These are phyloP conservation scores for Melanogrammus aeglefinus DNA, from an alignment of 2,797 vertebrate genomes.

Conservation along the genomic window DNA sequence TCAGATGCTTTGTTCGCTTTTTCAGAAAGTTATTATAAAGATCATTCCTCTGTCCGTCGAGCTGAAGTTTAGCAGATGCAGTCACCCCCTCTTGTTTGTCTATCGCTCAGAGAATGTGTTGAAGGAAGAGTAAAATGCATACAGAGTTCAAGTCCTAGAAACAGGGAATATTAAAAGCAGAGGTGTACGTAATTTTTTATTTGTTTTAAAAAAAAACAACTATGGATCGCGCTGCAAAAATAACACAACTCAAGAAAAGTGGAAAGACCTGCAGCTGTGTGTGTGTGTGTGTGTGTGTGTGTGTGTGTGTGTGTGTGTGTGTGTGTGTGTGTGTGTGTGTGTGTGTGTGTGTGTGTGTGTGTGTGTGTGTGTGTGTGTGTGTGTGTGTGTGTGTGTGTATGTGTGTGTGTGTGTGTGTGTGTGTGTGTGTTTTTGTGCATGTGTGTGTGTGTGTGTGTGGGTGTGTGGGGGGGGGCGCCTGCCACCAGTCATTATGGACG, in stretches of 20 bases:
- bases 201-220: too few species aligned
- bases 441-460: neutral
- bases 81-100: neutral
- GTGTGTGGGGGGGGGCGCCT: conserved; percentile 3
- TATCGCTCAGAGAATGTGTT: neutral
- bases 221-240: too few species aligned
- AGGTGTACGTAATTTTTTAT: too few species aligned
- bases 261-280: too few species aligned
- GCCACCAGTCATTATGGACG: conserved; percentile 42
- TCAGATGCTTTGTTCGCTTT: conserved; percentile 38
- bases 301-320: neutral
- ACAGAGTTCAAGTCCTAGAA: too few species aligned
- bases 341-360: conserved; percentile 8
- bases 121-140: neutral
- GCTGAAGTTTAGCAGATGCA: conserved; percentile 21
- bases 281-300: too few species aligned
- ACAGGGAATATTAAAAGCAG: neutral
- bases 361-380: neutral
- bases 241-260: too few species aligned
- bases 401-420: too few species aligned
- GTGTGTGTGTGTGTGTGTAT: neutral
- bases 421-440: conserved; percentile 2
- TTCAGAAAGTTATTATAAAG: conserved; percentile 23
- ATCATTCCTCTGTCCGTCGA: conserved; percentile 16
- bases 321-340: neutral